These are phyloP conservation scores for Mactra quadrangularis DNA, from an alignment of 1,140 invertebrate genomes.

Conservation along the genomic window DNA sequence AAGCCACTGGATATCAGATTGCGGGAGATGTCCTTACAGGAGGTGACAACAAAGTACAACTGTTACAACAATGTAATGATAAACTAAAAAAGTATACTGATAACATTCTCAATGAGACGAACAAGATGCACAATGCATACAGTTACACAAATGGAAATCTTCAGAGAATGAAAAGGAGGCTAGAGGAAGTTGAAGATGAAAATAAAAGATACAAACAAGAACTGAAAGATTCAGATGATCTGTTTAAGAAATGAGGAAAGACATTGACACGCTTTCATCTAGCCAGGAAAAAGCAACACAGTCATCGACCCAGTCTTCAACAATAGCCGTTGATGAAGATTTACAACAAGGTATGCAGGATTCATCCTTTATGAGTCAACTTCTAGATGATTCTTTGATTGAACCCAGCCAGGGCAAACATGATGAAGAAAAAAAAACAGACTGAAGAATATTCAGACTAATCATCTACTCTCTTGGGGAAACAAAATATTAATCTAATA, in stretches of 20 bases:
- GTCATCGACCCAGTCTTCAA: neutral
- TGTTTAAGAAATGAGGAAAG: slow-evolving; percentile 3
- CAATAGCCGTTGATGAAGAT: neutral
- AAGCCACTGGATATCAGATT: too few relatives aligned
- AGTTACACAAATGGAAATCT: too few relatives aligned
- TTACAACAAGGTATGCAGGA: slow-evolving; percentile 1
- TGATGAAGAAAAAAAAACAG: neutral
- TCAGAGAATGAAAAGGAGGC: too few relatives aligned
- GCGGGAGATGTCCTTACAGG: too few relatives aligned
- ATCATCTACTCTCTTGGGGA: slow-evolving; percentile 2
- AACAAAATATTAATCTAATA: neutral
- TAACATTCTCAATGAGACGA: too few relatives aligned
- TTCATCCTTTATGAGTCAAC: neutral
- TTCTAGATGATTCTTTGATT: slow-evolving; percentile 1
- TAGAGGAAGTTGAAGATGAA: too few relatives aligned
- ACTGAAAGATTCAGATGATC: slow-evolving; percentile 2
- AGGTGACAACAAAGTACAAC: too few relatives aligned
- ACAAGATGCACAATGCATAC: too few relatives aligned
- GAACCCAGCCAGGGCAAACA: neutral
- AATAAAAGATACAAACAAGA: neutral
- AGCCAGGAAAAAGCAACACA: too few relatives aligned
- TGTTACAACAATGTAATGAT: too few relatives aligned
- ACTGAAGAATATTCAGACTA: neutral
- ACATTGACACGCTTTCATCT: slow-evolving; percentile 2
- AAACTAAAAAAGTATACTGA: too few relatives aligned